phyloP scores from a whole-genome alignment of 2,797 vertebrate genomes.

The Micropoecilia bifurca region DNA sequence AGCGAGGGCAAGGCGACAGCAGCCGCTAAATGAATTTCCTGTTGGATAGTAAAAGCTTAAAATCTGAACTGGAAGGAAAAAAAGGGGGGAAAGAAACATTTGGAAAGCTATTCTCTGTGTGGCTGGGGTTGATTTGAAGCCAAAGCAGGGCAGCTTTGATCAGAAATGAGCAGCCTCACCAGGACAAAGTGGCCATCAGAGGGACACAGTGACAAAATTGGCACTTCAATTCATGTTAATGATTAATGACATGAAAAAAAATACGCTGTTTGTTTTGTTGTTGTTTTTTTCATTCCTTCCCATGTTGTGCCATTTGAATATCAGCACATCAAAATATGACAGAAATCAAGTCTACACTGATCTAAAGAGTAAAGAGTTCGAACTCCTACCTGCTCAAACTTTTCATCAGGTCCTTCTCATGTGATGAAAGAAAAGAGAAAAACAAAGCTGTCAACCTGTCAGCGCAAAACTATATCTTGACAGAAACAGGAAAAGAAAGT shows the following conservation, averaged over 20 bases:
- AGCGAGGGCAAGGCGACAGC: slow-evolving; percentile 22
- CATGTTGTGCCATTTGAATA: background rate
- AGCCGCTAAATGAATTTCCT: slow-evolving; percentile 56
- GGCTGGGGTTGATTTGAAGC: slow-evolving; percentile 17
- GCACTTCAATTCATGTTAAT: slow-evolving; percentile 36
- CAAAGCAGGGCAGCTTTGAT: slow-evolving; percentile 59
- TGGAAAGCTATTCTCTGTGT: slow-evolving; percentile 31
- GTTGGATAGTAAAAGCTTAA: slow-evolving; percentile 50
- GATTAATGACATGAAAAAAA: slow-evolving; percentile 32
- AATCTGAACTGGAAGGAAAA: slow-evolving; percentile 37
- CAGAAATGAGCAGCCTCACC: slow-evolving; percentile 35
- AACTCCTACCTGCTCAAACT: slow-evolving; percentile 3
- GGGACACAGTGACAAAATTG: slow-evolving; percentile 28
- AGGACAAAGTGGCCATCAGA: slow-evolving; percentile 52
- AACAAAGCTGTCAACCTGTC: slow-evolving; percentile 18
- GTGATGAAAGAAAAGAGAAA: slow-evolving; percentile 23
- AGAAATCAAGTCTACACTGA: slow-evolving; percentile 21
- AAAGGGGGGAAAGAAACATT: slow-evolving; percentile 14
- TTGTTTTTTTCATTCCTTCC: background rate
- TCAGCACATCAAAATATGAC: slow-evolving; percentile 6
- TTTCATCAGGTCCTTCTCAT: slow-evolving; percentile 18
- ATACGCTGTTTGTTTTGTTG: background rate
- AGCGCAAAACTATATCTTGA: slow-evolving; percentile 8
- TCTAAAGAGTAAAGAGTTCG: slow-evolving; percentile 19
- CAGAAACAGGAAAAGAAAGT: slow-evolving; percentile 10